These are phyloP conservation scores for Molanna angustata DNA, from an alignment of 2,888 invertebrate genomes.

Conservation along the genomic window DNA sequence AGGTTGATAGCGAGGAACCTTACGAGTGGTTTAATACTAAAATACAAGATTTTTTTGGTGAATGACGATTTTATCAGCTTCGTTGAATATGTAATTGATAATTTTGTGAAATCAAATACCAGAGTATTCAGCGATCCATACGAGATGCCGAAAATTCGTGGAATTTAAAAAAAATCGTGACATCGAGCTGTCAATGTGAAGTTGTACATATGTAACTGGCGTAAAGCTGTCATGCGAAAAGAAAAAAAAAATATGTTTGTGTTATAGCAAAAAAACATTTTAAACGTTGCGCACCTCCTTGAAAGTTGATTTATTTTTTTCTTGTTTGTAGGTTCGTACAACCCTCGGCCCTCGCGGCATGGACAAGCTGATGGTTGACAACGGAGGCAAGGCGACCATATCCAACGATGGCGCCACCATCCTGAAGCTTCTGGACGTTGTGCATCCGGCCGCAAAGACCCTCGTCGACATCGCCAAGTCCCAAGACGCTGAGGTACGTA, in stretches of 20 bases:
- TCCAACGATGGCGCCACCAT: slow-evolving; percentile 99
- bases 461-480: slow-evolving; percentile 99
- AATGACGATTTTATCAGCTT: too few relatives aligned
- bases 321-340: slow-evolving; percentile 63
- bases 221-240: too few relatives aligned
- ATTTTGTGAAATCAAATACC: too few relatives aligned
- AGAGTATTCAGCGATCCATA: too few relatives aligned
- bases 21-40: too few relatives aligned
- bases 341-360: slow-evolving; percentile 98
- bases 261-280: background rate
- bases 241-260: too few relatives aligned
- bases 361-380: slow-evolving; percentile 97
- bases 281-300: background rate
- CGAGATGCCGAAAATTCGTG: too few relatives aligned
- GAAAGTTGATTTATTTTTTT: slow-evolving; percentile 5
- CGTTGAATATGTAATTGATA: too few relatives aligned
- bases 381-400: slow-evolving; percentile 88
- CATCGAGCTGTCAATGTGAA: too few relatives aligned
- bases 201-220: too few relatives aligned
- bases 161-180: background rate
- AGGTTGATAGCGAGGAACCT: too few relatives aligned
- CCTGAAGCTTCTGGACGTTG: slow-evolving; percentile 94
- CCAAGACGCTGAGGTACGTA: slow-evolving; percentile 93
- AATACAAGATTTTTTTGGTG: too few relatives aligned
- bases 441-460: slow-evolving; percentile 97